Evolutionary conservation across 64 coral and sea anemone genomes (phyloP).

Genomic region (Exaiptasia diaphana): DNA sequence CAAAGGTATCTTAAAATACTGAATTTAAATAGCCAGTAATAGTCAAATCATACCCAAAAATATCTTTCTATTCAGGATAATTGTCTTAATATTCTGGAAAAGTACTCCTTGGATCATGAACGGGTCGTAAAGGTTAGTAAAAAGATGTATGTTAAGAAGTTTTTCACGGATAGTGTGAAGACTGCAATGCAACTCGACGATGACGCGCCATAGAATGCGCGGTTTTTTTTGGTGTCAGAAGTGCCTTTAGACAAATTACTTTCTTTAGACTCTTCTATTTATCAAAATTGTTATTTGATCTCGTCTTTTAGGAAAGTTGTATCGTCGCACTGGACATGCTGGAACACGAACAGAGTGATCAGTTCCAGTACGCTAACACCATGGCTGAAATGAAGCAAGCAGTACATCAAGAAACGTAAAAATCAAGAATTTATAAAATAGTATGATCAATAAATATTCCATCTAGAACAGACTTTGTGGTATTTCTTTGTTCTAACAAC

Average conservation of each 20-base stretch:
- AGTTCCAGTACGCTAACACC: slow-evolving; percentile 88
- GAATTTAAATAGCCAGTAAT: background rate
- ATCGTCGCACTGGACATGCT: slow-evolving; percentile 86
- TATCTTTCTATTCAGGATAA: slow-evolving; percentile 35
- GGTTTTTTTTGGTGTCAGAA: background rate
- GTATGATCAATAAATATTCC: too few relatives aligned
- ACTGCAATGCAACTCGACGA: background rate
- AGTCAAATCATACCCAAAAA: background rate
- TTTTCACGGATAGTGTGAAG: background rate
- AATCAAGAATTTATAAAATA: too few relatives aligned
- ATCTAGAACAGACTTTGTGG: too few relatives aligned
- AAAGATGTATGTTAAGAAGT: background rate
- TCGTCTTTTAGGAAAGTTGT: slow-evolving; percentile 78
- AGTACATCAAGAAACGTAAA: too few relatives aligned
- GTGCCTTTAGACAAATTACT: background rate
- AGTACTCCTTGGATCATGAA: slow-evolving; percentile 57
- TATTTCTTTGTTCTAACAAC: too few relatives aligned
- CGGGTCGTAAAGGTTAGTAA: slow-evolving; percentile 61
- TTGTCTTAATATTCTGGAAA: slow-evolving; percentile 54
- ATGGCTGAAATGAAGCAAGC: slow-evolving; percentile 49
- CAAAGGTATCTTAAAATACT: slow-evolving; percentile 66
- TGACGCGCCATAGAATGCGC: background rate
- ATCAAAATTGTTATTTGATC: background rate
- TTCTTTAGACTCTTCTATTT: background rate
- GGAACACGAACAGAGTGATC: slow-evolving; percentile 73